Evolutionary conservation across 2,888 invertebrate genomes (phyloP).

Genomic region (Callyntrura guangdongensis): DNA sequence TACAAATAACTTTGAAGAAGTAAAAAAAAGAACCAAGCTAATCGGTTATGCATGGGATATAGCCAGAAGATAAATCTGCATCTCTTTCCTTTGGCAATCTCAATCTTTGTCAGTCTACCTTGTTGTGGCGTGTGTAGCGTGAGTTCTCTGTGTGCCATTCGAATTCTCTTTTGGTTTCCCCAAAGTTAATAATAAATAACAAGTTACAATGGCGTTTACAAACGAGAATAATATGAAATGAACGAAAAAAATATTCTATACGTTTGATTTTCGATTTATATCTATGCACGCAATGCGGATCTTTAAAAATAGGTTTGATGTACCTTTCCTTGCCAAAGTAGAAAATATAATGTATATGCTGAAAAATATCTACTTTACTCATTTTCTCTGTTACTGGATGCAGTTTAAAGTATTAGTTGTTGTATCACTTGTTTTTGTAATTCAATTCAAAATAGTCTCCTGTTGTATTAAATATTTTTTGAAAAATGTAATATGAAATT

Average conservation of each 20-base stretch:
- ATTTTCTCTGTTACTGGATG: background rate
- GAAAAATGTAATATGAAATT: background rate
- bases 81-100: constrained; percentile 36
- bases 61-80: constrained; percentile 52
- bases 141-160: background rate
- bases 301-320: constrained; percentile 46
- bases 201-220: constrained; percentile 53
- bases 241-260: background rate
- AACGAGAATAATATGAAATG: constrained; percentile 33
- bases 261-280: constrained; percentile 25
- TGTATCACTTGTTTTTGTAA: background rate
- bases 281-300: constrained; percentile 57
- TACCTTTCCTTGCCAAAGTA: background rate
- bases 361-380: background rate
- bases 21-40: background rate
- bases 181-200: constrained; percentile 26
- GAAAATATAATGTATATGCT: constrained; percentile 16
- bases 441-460: constrained; percentile 12
- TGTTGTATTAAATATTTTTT: background rate
- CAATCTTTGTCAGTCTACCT: background rate
- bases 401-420: background rate
- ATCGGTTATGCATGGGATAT: constrained; percentile 26
- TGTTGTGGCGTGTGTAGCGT: too few relatives aligned
- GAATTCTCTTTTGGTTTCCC: background rate
- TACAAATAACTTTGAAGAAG: background rate